Evolutionary conservation across 2,113 vertebrate genomes (phyloP), one percentile per base, ranked within the genome.

Genomic region (Sitta europaea): DNA sequence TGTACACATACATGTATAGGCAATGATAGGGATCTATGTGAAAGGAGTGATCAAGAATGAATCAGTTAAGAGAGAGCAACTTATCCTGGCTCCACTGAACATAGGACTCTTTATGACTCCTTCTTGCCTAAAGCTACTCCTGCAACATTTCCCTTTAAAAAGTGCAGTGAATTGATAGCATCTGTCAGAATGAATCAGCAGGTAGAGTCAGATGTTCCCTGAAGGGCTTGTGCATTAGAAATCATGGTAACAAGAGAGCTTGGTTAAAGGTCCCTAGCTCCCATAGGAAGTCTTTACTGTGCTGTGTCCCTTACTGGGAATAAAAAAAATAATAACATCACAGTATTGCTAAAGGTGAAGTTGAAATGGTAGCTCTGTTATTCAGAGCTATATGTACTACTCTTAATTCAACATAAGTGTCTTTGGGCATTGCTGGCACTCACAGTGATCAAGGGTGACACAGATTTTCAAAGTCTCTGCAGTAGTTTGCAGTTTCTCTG

Each of bases 121-220:
- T 9, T 5, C 54, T 92, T 76, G 63, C 79, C 93, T 88, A 73
- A 61, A 91, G 79, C 88, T 94, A 68, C 29, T 59, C 6, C 53
- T 94, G 19, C 45, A 53, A 83, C 48, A 28, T 24, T 88, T 93
- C 74, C 50, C 58, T 70, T 73, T 54, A 65, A 86, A 83, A 92
- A 53, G 47, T 73, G 42, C 25, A 58, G 58, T 92, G 83, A 90
- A 79, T 92, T 92, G 67, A 66, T 94, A 70, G 27, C 15, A 48
- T 87, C 68, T 92, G 67, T 76, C 72, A 92, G 82, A 86, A 94
- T 28, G 35, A 93, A 86, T 92, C 78, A 86, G 82, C 67, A 88
- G 88, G 67, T 94, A 28, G 43, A 47, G 67, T 82, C 73, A 87
- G 54, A 47, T 88, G 42, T 29, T 86, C 43, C 71, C 61, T 80